These are phyloP conservation scores for Axis porcinus DNA, from an alignment of 2,113 vertebrate genomes.

Conservation along the genomic window DNA sequence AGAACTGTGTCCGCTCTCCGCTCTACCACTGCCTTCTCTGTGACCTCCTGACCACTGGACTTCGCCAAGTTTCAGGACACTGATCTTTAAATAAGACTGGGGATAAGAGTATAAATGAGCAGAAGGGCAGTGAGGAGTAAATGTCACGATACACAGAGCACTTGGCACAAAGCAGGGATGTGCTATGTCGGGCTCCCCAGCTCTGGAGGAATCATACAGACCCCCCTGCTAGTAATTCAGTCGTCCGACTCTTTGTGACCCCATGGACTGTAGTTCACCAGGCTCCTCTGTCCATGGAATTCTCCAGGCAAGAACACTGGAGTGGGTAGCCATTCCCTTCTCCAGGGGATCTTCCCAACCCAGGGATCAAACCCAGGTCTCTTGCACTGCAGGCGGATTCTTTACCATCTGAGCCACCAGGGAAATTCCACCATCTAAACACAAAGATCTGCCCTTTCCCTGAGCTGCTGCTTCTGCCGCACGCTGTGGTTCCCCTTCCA, in stretches of 20 bases:
- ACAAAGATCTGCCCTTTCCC: neutral
- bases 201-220: neutral
- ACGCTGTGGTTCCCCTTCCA: neutral
- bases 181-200: neutral
- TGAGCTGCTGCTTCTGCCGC: neutral
- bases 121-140: neutral
- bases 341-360: neutral
- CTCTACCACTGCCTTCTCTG: neutral
- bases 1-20: neutral
- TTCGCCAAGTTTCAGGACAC: neutral
- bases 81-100: neutral
- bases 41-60: neutral
- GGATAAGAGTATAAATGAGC: neutral
- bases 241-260: neutral
- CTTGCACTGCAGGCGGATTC: neutral
- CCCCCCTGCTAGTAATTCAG: neutral
- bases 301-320: neutral
- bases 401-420: neutral
- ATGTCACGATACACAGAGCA: too few relatives aligned
- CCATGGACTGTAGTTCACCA: neutral
- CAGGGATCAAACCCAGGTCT: neutral
- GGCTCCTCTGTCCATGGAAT: neutral
- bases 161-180: rapidly evolving
- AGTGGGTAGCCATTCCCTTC: neutral
- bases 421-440: neutral